These are phyloP conservation scores for Microcebus griseorufus DNA, from an alignment of 2,113 vertebrate species.

Conservation along the genomic window DNA sequence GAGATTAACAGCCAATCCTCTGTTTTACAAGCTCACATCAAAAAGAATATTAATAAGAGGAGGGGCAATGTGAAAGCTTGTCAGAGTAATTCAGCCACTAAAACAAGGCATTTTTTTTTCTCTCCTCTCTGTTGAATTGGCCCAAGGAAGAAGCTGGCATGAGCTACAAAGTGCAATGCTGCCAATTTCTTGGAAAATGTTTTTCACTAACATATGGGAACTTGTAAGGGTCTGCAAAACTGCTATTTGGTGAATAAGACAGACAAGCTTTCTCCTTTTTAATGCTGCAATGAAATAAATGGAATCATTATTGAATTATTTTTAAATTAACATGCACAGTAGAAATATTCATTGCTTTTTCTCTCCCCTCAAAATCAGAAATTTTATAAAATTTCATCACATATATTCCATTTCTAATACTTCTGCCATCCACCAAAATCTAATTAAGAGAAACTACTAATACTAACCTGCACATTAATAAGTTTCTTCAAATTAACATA, in stretches of 20 bases:
- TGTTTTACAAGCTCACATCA: conserved; percentile 91
- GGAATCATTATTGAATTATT: conserved; percentile 64
- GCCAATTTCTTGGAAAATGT: conserved; percentile 86
- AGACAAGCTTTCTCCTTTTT: conserved; percentile 63
- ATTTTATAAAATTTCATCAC: conserved; percentile 15
- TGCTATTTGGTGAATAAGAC: conserved; percentile 78
- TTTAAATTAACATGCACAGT: conserved; percentile 60
- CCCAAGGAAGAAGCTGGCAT: conserved; percentile 85
- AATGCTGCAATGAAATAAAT: conserved; percentile 64
- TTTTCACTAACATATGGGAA: conserved; percentile 86
- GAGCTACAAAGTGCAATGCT: conserved; percentile 76
- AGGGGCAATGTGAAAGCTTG: conserved; percentile 85
- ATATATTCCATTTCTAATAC: conserved; percentile 38
- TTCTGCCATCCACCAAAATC: conserved; percentile 40
- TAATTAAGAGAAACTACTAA: conserved; percentile 57
- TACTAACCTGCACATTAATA: conserved; percentile 8
- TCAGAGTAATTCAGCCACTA: conserved; percentile 86
- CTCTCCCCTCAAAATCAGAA: conserved; percentile 56
- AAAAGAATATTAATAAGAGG: conserved; percentile 92
- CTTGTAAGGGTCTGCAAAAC: conserved; percentile 82
- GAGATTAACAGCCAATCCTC: conserved; percentile 91
- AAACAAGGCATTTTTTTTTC: conserved; percentile 79
- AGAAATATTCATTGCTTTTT: conserved; percentile 38
- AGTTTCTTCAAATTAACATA: conserved; percentile 37
- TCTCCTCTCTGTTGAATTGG: conserved; percentile 81